Base-by-base conservation (phyloP, 2,113 vertebrate genomes). In the Propithecus coquereli region DNA sequence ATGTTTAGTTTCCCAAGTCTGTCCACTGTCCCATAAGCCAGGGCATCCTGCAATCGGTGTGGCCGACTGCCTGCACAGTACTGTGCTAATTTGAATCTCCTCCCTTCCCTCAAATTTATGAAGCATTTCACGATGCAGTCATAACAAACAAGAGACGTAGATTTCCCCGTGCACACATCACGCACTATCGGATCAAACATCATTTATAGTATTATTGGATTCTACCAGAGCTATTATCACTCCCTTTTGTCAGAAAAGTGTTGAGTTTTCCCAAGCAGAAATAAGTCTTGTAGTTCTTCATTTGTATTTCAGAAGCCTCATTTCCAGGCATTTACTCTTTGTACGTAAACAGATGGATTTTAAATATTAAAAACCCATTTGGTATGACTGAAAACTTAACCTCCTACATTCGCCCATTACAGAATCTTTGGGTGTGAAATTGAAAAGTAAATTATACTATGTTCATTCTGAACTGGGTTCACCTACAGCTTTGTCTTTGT, bases 391-490 rank as follows among this genome's bases (percentile, higher is more conserved):
- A 91, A 97, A 98, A 97, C 93, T 94, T 97, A 98, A 98, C 96
- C 0, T 10, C 94, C 88, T 96, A 80, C 77, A 59, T 94, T 96
- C 87, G 89, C 45, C 85, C 93, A 97, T 96, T 98, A 97, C 84
- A 93, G 95, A 98, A 98, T 89, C 96, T 98, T 96, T 97, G 91
- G 96, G 92, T 97, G 97, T 97, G 97, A 98, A 98, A 98, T 94
- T 98, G 95, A 95, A 98, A 98, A 98, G 96, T 90, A 95, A 80
- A 98, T 97, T 97, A 98, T 97, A 97, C 96, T 97, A 95, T 96
- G 96, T 91, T 96, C 83, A 84, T 50, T 96, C 93, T 96, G 52
- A 97, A 93, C 43, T 43, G 96, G 96, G 94, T 97, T 96, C 93
- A 97, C 95, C 88, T 70, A 97, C 90, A 57, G 94, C 89, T 97